These are phyloP conservation scores for Gasteruption jaculator DNA, from an alignment of 2,888 invertebrate genomes.

Conservation along the genomic window DNA sequence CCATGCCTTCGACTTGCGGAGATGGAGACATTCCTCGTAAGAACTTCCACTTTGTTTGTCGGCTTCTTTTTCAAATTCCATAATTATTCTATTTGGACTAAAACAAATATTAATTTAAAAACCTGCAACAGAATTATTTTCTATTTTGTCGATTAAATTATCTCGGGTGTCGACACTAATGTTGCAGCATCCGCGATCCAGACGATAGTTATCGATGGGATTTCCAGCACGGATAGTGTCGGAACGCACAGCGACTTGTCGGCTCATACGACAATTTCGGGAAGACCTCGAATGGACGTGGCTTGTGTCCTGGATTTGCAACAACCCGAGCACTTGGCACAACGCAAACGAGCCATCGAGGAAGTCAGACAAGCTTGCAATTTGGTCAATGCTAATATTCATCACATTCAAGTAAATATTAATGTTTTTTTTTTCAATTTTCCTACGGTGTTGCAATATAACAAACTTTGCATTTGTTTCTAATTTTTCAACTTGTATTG, in stretches of 20 bases:
- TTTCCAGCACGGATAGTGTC: slow-evolving; percentile 57
- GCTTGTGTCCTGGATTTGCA: slow-evolving; percentile 81
- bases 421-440: no score
- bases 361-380: slow-evolving; percentile 79
- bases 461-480: background rate
- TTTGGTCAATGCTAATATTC: slow-evolving; percentile 74
- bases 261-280: slow-evolving; percentile 52
- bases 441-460: no score
- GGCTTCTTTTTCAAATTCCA: background rate
- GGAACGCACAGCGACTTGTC: slow-evolving; percentile 63
- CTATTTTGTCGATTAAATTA: background rate
- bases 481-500: background rate
- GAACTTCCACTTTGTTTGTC: no score
- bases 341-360: slow-evolving; percentile 77
- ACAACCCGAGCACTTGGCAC: slow-evolving; percentile 67
- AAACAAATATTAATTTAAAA: no score
- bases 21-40: slow-evolving; percentile 41
- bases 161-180: background rate
- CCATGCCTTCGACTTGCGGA: slow-evolving; percentile 44
- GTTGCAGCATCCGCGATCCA: slow-evolving; percentile 12
- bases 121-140: no score
- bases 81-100: background rate
- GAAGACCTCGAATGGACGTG: slow-evolving; percentile 76
- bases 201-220: slow-evolving; percentile 32
- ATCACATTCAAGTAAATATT: slow-evolving; percentile 71